These are phyloP conservation scores for Ommatoiulus sabulosus DNA, from an alignment of 2,888 invertebrate species.

Conservation along the genomic window DNA sequence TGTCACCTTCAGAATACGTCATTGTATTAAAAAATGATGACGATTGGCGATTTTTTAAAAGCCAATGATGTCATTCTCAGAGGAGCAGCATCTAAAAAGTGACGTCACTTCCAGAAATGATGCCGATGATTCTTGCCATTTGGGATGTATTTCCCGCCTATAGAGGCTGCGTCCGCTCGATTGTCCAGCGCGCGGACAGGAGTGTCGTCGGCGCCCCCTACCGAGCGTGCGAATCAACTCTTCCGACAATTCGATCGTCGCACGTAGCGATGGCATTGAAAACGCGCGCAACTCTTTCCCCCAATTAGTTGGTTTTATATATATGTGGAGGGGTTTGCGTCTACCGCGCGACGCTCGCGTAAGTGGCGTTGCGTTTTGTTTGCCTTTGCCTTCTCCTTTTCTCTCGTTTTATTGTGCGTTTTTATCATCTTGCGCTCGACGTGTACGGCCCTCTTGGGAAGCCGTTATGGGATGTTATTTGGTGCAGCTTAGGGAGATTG, in stretches of 20 bases:
- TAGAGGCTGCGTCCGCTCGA: too few relatives aligned
- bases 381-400: conserved; percentile 33
- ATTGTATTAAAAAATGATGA: too few relatives aligned
- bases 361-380: conserved; percentile 13
- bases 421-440: conserved; percentile 52
- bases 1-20: too few relatives aligned
- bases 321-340: not conserved
- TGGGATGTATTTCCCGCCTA: too few relatives aligned
- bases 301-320: not conserved
- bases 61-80: too few relatives aligned
- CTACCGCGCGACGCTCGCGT: not conserved
- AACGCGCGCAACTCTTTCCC: not conserved
- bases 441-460: conserved; percentile 60
- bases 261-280: not conserved
- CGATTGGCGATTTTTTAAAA: too few relatives aligned
- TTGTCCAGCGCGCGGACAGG: too few relatives aligned
- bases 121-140: too few relatives aligned
- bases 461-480: conserved; percentile 56
- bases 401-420: conserved; percentile 50
- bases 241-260: not conserved
- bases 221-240: not conserved
- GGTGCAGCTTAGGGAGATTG: conserved; percentile 53
- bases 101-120: too few relatives aligned
- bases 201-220: too few relatives aligned
- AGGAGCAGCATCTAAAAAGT: too few relatives aligned